Base-by-base conservation (phyloP, 2,113 vertebrate genomes). In the Passer domesticus region DNA sequence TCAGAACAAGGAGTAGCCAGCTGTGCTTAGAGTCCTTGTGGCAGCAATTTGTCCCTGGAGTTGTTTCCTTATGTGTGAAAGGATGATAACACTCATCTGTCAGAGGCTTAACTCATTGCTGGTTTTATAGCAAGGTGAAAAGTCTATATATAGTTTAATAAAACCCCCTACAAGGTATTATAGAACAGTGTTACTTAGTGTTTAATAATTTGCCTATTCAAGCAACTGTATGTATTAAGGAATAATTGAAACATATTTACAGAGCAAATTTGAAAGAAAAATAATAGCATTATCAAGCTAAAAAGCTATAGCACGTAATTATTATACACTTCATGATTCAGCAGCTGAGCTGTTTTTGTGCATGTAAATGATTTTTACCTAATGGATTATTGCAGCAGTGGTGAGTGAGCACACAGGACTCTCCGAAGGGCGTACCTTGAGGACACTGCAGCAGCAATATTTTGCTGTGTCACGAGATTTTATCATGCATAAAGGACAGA, bases 381-480 rank as follows among this genome's bases (percentile, higher is more conserved):
- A 96, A 96, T 94, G 93, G 95, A 95, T 97, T 93, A 75, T 96
- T 96, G 95, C 95, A 97, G 95, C 83, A 91, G 25, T 79, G 41
- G 28, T 15, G 95, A 93, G 90, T 52, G n/a, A 75, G 95, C 90
- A 50, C 25, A 1, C 90, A 94, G 96, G 94, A 9, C 89, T 94
- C 89, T 90, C 47, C 9, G 39, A 95, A 96, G 94, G 96, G 64
- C 94, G 89, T 59, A 93, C 96, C 94, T 97, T 72, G 95, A 96
- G 95, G 96, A 96, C 95, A 95, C 96, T 97, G 97, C 96, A 95
- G 95, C 64, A 95, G 93, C 91, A 94, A 94, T 94, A 96, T 97
- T 96, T 97, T 97, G 96, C 95, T 96, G 93, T 96, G 94, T 97
- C 94, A 94, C 93, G 14, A 77, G 93, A 96, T 96, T 92, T 96